Percentiles rank a stretch among this genome's conserved stretches.
Conservation (phyloP, 1,140 invertebrate species). For the Bathynomus jamesi region DNA sequence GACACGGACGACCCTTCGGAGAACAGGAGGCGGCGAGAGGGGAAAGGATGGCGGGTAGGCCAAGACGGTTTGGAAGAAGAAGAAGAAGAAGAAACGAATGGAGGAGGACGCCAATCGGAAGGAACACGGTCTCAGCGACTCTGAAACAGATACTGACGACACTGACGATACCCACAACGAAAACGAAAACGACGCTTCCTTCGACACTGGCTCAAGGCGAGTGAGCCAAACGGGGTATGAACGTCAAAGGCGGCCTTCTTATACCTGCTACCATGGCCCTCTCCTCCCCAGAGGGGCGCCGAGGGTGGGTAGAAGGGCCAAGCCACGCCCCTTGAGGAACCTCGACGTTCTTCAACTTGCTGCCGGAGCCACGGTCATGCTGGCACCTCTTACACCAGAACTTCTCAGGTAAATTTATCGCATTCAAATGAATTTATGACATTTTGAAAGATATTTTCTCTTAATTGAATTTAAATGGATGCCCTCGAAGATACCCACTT, state of each 20-base stretch:
- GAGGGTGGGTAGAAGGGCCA: slow-evolving; percentile 24
- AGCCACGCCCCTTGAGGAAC: slow-evolving; percentile 21
- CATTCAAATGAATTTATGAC: too few species aligned
- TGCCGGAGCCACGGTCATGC: slow-evolving; percentile 31
- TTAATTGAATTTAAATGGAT: too few species aligned
- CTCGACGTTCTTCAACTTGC: slow-evolving; percentile 32
- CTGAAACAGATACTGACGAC: slow-evolving; percentile 6
- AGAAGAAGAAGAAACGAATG: too few species aligned
- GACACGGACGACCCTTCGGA: slow-evolving; percentile 9
- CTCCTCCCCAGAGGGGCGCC: slow-evolving; percentile 19
- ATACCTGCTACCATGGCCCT: slow-evolving; percentile 36
- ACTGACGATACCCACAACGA: slow-evolving; percentile 7
- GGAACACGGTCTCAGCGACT: not conserved
- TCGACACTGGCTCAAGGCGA: slow-evolving; percentile 4
- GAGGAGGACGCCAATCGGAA: too few species aligned
- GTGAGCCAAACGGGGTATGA: slow-evolving; percentile 13
- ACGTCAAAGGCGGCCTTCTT: slow-evolving; percentile 28
- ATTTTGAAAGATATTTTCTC: too few species aligned
- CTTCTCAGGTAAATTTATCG: slow-evolving; percentile 37
- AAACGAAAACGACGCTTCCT: not conserved
- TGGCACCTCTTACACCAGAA: slow-evolving; percentile 35
- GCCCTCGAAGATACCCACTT: too few species aligned
- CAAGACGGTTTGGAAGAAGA: not conserved
- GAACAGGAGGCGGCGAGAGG: not conserved
- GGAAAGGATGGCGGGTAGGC: not conserved